Evolutionary conservation across 2,888 invertebrate species (phyloP).

Genomic region (Phyllotreta striolata): DNA sequence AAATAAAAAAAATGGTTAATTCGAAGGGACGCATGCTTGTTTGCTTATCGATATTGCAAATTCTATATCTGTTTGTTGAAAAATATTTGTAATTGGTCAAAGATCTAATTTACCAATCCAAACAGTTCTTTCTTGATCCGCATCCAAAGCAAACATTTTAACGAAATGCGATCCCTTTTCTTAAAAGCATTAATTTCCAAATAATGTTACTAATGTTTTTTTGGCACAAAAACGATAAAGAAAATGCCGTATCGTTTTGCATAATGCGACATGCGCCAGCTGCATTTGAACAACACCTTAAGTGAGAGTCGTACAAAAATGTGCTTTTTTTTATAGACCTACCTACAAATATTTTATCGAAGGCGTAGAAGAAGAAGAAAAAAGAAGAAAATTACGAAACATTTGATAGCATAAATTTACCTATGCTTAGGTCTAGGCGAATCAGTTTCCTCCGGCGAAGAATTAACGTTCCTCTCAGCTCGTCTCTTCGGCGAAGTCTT

Average conservation of each 20-base stretch:
- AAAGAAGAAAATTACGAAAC: conserved; percentile 1
- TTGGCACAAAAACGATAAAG: background rate
- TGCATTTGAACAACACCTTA: conserved; percentile 2
- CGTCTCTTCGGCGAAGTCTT: conserved; percentile 53
- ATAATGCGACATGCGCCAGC: conserved; percentile 6
- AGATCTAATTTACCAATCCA: conserved; percentile 3
- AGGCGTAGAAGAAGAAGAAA: background rate
- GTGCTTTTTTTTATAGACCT: background rate
- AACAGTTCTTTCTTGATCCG: conserved; percentile 1
- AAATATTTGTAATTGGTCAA: too few relatives aligned
- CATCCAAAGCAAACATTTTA: conserved; percentile 20
- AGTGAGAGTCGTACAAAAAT: background rate
- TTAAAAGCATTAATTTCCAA: conserved; percentile 15
- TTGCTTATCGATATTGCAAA: too few relatives aligned
- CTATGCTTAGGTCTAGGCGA: conserved; percentile 58
- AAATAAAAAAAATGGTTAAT: background rate
- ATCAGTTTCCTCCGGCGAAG: conserved; percentile 54
- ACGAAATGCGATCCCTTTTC: conserved; percentile 12
- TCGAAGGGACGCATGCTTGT: too few relatives aligned
- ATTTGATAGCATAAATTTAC: conserved; percentile 32
- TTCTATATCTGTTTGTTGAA: too few relatives aligned
- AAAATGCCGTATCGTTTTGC: conserved; percentile 7
- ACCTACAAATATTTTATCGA: background rate
- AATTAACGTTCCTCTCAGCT: conserved; percentile 50
- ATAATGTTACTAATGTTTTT: conserved; percentile 13